Evolutionary conservation across 2,888 invertebrate species (phyloP).

Genomic region (Dynastes grantii): DNA sequence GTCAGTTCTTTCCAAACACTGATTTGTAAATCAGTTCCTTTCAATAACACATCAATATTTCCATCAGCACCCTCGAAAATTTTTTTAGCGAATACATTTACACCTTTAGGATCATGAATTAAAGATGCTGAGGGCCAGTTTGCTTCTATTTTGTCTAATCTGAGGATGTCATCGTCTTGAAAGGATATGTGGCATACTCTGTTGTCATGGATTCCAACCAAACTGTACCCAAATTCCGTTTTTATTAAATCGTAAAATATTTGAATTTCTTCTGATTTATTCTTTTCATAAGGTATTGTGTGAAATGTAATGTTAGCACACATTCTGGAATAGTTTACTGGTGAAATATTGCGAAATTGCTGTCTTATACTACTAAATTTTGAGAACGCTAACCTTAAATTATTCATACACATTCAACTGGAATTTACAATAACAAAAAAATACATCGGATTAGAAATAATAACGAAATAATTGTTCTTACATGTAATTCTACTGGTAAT

Average conservation of each 20-base stretch:
- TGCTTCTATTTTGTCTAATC: slow-evolving; percentile 58
- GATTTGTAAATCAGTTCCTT: slow-evolving; percentile 65
- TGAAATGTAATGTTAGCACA: slow-evolving; percentile 47
- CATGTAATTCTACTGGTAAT: neutral
- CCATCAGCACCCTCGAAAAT: slow-evolving; percentile 56
- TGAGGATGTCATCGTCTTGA: slow-evolving; percentile 58
- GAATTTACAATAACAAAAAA: neutral
- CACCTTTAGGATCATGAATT: slow-evolving; percentile 55
- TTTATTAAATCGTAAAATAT: slow-evolving; percentile 59
- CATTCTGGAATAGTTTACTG: slow-evolving; percentile 11
- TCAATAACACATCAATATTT: slow-evolving; percentile 57
- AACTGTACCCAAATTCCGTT: slow-evolving; percentile 62
- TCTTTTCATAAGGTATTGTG: slow-evolving; percentile 56
- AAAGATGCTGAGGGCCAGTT: slow-evolving; percentile 62
- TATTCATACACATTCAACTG: neutral
- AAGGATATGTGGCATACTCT: slow-evolving; percentile 61
- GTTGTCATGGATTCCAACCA: slow-evolving; percentile 59
- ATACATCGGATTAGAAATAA: neutral
- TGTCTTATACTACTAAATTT: neutral
- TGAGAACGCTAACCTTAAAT: neutral
- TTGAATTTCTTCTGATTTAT: slow-evolving; percentile 58
- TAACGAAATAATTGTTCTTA: neutral
- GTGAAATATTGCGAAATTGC: slow-evolving; percentile 24
- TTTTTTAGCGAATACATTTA: slow-evolving; percentile 54
- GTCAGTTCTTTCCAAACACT: slow-evolving; percentile 65